Evolutionary conservation across 2,888 invertebrate species (phyloP).

Genomic region (Caenorhabditis drosophilae): DNA sequence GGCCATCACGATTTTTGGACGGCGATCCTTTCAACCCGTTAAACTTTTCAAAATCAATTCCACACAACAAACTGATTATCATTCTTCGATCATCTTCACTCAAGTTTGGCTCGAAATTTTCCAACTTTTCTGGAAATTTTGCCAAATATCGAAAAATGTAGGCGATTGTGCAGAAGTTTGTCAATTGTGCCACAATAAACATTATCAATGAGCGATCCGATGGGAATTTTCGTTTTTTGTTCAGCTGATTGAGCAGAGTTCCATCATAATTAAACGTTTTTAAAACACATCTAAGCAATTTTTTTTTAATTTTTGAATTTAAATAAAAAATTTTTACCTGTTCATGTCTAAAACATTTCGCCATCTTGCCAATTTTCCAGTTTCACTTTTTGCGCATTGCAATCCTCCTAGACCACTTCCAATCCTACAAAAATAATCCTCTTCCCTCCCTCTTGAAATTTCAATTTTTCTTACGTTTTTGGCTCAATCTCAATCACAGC

Average conservation of each 20-base stretch:
- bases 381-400: conserved; percentile 23
- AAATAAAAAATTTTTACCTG: too few relatives aligned
- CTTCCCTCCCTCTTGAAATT: background rate
- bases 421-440: conserved; percentile 8
- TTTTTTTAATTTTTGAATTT: too few relatives aligned
- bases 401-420: conserved; percentile 23
- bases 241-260: conserved; percentile 16
- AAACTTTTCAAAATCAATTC: conserved; percentile 40
- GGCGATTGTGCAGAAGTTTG: conserved; percentile 25
- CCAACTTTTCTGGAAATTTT: conserved; percentile 5
- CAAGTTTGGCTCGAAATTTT: conserved; percentile 14
- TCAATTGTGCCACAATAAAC: conserved; percentile 26
- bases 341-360: conserved; percentile 35
- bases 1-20: conserved; percentile 12
- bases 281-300: conserved; percentile 30
- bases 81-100: conserved; percentile 33
- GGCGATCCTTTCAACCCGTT: conserved; percentile 14
- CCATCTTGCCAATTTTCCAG: conserved; percentile 37
- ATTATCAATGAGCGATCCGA: conserved; percentile 29
- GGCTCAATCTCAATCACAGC: conserved; percentile 21
- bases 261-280: conserved; percentile 34
- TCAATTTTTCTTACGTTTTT: conserved; percentile 8
- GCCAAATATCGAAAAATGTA: conserved; percentile 21
- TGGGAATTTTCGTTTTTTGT: conserved; percentile 29
- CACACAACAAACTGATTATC: conserved; percentile 31